phyloP scores from a whole-genome alignment of 2,797 vertebrate species.

The Enteromius mattozi region DNA sequence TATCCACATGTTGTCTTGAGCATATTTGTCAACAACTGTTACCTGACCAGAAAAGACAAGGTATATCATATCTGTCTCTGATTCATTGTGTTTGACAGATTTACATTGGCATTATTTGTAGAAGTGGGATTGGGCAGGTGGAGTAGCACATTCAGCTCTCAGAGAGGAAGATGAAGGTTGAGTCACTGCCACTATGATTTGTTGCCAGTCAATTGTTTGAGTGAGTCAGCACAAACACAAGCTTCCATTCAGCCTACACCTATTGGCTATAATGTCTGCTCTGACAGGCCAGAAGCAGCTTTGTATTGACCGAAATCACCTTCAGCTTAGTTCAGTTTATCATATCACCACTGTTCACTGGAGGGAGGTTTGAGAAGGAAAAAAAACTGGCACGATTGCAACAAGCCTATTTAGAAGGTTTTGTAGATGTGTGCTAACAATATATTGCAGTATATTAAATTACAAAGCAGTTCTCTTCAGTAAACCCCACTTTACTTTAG shows the following conservation, averaged over 20 bases:
- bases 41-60: constrained; percentile 5
- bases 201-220: constrained; percentile 52
- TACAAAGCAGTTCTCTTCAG: constrained; percentile 7
- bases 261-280: constrained; percentile 15
- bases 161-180: constrained; percentile 50
- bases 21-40: constrained; percentile 6
- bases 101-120: constrained; percentile 28
- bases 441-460: background rate
- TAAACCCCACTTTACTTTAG: background rate
- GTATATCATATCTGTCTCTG: background rate
- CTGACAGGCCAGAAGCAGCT: constrained; percentile 19
- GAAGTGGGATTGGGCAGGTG: constrained; percentile 13
- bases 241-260: constrained; percentile 21
- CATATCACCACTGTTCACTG: constrained; percentile 13
- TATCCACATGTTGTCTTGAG: background rate
- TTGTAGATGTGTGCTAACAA: background rate
- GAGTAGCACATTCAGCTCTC: constrained; percentile 32
- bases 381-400: constrained; percentile 2
- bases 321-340: constrained; percentile 16
- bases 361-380: background rate
- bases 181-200: constrained; percentile 53
- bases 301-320: constrained; percentile 34
- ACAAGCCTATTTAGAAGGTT: constrained; percentile 9
- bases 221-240: constrained; percentile 61
- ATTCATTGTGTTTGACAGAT: constrained; percentile 30